phyloP scores from a whole-genome alignment of 1,140 invertebrate genomes.

The Pogonus chalceus region DNA sequence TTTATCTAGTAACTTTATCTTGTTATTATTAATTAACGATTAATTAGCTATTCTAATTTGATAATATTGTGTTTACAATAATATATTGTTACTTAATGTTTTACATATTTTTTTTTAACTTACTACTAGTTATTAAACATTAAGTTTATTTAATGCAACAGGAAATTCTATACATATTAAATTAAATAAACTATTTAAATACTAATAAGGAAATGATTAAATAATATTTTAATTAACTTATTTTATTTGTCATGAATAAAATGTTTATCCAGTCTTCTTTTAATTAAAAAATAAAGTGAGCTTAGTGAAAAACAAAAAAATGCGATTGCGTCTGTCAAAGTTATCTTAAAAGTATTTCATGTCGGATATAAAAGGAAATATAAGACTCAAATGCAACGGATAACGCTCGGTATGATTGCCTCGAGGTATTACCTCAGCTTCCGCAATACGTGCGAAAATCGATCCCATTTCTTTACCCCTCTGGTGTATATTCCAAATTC shows the following conservation, averaged over 20 bases:
- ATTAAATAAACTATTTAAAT: too few relatives aligned
- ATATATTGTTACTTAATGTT: too few relatives aligned
- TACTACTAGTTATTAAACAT: too few relatives aligned
- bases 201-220: neutral
- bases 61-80: too few relatives aligned
- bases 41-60: too few relatives aligned
- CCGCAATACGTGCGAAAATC: neutral
- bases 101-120: too few relatives aligned
- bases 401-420: neutral
- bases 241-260: neutral
- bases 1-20: too few relatives aligned
- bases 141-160: too few relatives aligned
- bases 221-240: neutral
- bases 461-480: slow-evolving; percentile 2
- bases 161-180: too few relatives aligned
- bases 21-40: too few relatives aligned
- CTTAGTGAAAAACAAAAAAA: too few relatives aligned
- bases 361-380: neutral
- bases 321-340: neutral
- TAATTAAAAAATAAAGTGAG: too few relatives aligned
- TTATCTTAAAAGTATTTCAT: neutral
- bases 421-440: neutral
- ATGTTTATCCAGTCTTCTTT: neutral
- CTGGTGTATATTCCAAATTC: slow-evolving; percentile 1
- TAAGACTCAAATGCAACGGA: neutral